Base-by-base conservation (phyloP, 2,888 invertebrate species). In the Polia nebulosa region DNA sequence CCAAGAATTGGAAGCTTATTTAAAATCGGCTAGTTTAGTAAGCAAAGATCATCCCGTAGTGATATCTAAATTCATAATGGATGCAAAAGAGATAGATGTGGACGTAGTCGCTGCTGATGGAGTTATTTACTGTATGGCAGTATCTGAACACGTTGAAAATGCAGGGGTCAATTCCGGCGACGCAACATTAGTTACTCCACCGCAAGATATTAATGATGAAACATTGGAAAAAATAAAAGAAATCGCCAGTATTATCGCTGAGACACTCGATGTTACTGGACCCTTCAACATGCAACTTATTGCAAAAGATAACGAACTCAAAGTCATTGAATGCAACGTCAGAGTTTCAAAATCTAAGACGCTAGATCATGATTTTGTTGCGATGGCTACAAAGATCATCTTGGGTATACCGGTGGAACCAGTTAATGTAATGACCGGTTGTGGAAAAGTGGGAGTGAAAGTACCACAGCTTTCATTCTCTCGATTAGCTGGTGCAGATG, bases 241-340 rank as follows among this genome's bases (percentile, higher is more conserved):
- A 52, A 99, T 99, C 66, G 98, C 98, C 13, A 96, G 97, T 87
- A 98, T 98, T 39, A 97, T 99, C 83, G 99, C 99, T 1, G 97
- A 97, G 68, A 97, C 98, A 0, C 96, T 99, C 63, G 98, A 99
- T 91, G 99, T 99, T 0, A 98, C 98, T 4, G 99, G 99, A 0
- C 99, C 99, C 0, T 99, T 99, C 90, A 99, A 99, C 89, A 98
- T 99, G 98, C 99, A 99, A 92, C 96, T 99, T 0, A 99, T 99
- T 87, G 99, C 99, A 22, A 99, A 99, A 96, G 98, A 98, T 88
- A 96, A 96, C 73, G 98, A 99, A 84, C 95, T 99, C 34, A 99
- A 99, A 96, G 99, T 99, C 4, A 99, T 99, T 77, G 99, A 99
- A 94, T 99, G 99, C 92, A 99, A 99, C 93, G 98, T 99, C 0